Base-by-base conservation (phyloP, 2,888 invertebrate genomes). In the Cabera pusaria region DNA sequence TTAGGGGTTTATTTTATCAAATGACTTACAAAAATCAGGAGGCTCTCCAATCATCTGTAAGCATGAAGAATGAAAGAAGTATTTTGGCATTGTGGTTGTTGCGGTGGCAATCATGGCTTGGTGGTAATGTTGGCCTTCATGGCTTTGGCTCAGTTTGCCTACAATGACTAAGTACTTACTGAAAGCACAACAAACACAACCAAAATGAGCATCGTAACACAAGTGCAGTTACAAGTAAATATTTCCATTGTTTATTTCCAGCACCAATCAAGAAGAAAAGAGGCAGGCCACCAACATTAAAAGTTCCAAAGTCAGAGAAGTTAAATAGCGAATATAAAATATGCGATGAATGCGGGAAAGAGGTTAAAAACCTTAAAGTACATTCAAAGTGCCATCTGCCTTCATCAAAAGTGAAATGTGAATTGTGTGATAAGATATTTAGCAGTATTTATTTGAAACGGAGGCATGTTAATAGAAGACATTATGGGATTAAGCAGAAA, bases 311-410 rank as follows among this genome's bases (percentile, higher is more conserved):
- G 9, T 19, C 16, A 41, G 28, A 38, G 44, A 10, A 48, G 26
- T 25, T 31, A 4, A 5, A 22, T n/a, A n/a, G n/a, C n/a, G 5
- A 44, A 37, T 28, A 51, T 27, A 49, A 71, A 47, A 56, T 86
- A 6, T 87, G 87, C 46, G 82, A 77, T 1, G 74, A 77, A 39
- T 87, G 87, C 25, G 87, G 87, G 0, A 75, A 77, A 24, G 53
- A 59, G 0, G 81, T 85, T 0, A 58, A 59, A 1, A 69, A 83
- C 32, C 33, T 87, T 2, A 75, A 66, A 17, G 49, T 62, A 0
- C 87, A 87, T 14, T 50, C 64, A 10, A 32, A 46, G 5, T 44
- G 40, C 3, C 86, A 86, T 37, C 17, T 56, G 16, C 75, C 80
- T 0, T 7, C 34, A 53, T 0, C 47, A 69, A 53, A 47, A 2